Conservation (phyloP, 2,797 vertebrate species). For the Notamacropus eugenii region DNA sequence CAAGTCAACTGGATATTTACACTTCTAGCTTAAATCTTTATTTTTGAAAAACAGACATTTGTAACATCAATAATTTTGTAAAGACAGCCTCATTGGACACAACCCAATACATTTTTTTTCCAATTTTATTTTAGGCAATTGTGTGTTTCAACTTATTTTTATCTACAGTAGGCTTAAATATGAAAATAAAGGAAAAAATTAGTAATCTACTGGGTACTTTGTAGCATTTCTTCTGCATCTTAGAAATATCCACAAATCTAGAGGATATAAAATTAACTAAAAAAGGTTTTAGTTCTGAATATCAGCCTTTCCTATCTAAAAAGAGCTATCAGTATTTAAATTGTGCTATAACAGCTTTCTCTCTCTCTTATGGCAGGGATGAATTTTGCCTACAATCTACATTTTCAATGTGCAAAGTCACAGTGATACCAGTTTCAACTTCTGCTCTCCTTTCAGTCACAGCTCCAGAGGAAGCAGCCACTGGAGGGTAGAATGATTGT, state of each 20-base stretch:
- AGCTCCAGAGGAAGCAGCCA: conserved; percentile 64
- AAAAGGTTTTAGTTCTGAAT: conserved; percentile 74
- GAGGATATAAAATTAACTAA: conserved; percentile 79
- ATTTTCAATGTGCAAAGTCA: conserved; percentile 83
- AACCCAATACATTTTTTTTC: conserved; percentile 32
- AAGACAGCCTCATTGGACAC: not conserved
- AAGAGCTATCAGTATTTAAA: conserved; percentile 75
- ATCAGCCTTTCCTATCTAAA: conserved; percentile 81
- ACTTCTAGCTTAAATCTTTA: conserved; percentile 83
- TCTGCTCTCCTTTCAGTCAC: conserved; percentile 73
- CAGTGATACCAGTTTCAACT: conserved; percentile 82
- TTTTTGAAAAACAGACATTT: conserved; percentile 78
- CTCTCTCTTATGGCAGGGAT: conserved; percentile 71
- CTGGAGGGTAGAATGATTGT: not conserved
- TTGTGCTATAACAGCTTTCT: conserved; percentile 85
- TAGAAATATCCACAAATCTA: conserved; percentile 79
- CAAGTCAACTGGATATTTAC: conserved; percentile 87
- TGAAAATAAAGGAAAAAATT: conserved; percentile 75
- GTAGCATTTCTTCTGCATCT: conserved; percentile 82
- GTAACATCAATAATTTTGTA: conserved; percentile 4
- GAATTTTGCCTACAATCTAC: conserved; percentile 72
- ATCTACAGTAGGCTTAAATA: conserved; percentile 81
- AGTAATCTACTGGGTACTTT: conserved; percentile 68
- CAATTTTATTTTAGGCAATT: conserved; percentile 61
- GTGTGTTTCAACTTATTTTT: conserved; percentile 64